Evolutionary conservation across 2,797 vertebrate species (phyloP).

Genomic region (Gila robusta): DNA sequence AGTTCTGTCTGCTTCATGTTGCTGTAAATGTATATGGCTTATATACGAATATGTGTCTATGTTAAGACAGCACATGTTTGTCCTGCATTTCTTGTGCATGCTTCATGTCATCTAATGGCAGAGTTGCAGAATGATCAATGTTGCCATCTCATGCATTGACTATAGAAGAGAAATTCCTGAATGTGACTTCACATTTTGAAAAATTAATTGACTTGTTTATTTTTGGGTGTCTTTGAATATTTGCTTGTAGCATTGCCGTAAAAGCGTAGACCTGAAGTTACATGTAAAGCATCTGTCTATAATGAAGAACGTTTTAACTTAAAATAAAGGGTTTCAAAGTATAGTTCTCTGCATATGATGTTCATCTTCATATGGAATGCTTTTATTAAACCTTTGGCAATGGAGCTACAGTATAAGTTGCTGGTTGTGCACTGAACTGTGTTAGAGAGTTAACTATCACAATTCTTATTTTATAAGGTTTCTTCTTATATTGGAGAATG

Average conservation of each 20-base stretch:
- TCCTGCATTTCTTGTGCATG: slow-evolving; percentile 44
- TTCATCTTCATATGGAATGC: background rate
- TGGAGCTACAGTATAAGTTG: background rate
- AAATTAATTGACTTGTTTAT: slow-evolving; percentile 66
- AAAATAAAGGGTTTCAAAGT: slow-evolving; percentile 72
- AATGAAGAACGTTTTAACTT: slow-evolving; percentile 73
- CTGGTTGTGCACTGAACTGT: background rate
- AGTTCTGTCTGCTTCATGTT: slow-evolving; percentile 10
- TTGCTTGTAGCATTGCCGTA: slow-evolving; percentile 60
- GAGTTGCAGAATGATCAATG: background rate
- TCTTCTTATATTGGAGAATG: background rate
- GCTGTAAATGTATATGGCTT: slow-evolving; percentile 43
- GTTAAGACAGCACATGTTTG: slow-evolving; percentile 8
- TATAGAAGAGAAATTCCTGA: slow-evolving; percentile 3
- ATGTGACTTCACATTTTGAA: slow-evolving; percentile 7
- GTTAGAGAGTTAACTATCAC: background rate
- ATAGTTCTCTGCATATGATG: background rate
- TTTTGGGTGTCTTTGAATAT: slow-evolving; percentile 61
- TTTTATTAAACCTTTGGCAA: background rate
- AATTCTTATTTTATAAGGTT: background rate
- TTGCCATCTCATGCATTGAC: slow-evolving; percentile 22
- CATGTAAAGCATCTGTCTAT: slow-evolving; percentile 75
- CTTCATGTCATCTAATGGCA: background rate
- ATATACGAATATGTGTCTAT: background rate
- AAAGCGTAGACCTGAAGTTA: slow-evolving; percentile 59